Evolutionary conservation across 2,888 invertebrate species (phyloP).

Genomic region (Nasonovia ribisnigri): DNA sequence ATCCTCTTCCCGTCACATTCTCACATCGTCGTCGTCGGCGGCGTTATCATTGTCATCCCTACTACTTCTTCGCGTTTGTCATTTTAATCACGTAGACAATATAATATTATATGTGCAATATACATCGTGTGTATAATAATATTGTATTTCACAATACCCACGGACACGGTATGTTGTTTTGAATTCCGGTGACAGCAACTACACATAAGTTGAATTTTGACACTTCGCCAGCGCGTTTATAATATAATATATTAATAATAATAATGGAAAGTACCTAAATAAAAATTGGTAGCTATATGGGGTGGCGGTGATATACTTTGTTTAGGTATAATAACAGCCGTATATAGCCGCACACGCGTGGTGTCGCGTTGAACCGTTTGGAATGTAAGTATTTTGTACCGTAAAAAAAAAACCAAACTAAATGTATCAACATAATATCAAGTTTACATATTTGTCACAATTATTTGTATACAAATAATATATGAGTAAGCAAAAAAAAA

Average conservation of each 20-base stretch:
- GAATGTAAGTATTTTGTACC: neutral
- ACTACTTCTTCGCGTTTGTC: neutral
- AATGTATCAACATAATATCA: too few species aligned
- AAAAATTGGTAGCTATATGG: neutral
- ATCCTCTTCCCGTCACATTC: constrained; percentile 52
- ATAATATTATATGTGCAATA: neutral
- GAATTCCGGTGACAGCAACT: constrained; percentile 48
- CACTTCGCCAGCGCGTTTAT: constrained; percentile 39
- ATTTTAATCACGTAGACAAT: constrained; percentile 57
- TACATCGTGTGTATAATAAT: neutral
- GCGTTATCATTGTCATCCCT: constrained; percentile 48
- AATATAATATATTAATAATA: neutral
- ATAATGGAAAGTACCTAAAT: constrained; percentile 34
- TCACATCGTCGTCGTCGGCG: neutral
- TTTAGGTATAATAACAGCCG: neutral
- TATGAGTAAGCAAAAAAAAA: neutral
- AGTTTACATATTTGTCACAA: neutral
- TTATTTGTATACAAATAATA: neutral
- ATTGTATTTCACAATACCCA: constrained; percentile 43
- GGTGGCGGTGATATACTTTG: constrained; percentile 20
- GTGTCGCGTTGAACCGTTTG: neutral
- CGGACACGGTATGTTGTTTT: constrained; percentile 50
- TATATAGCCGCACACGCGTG: too few species aligned
- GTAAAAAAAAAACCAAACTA: neutral
- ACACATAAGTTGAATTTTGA: constrained; percentile 48